Conservation (phyloP, 2,113 vertebrate genomes). For the Uria aalge region DNA sequence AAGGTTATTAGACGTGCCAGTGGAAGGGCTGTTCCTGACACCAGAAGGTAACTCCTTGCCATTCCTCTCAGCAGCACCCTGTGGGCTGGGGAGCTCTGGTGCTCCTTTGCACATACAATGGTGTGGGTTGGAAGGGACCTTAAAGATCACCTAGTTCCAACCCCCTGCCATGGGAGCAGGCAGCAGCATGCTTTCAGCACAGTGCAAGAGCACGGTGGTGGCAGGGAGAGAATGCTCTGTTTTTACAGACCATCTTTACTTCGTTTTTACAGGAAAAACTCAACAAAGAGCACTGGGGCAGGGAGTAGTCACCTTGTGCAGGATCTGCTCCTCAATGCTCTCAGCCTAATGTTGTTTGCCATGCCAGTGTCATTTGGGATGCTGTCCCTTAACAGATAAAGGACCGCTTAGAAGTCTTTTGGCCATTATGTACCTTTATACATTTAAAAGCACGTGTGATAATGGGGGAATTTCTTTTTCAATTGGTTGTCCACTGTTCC, state of each 20-base stretch:
- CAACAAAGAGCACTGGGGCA: background rate
- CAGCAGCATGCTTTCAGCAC: background rate
- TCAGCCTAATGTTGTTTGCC: background rate
- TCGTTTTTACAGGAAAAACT: background rate
- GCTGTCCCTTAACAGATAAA: background rate
- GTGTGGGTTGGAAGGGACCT: no score
- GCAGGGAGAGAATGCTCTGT: background rate
- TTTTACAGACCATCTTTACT: background rate
- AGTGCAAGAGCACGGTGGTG: fast-evolving
- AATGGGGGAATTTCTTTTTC: background rate
- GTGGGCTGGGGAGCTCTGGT: background rate
- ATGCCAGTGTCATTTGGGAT: background rate
- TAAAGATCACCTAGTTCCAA: no score
- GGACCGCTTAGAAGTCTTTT: background rate
- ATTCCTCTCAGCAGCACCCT: background rate
- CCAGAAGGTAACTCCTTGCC: background rate
- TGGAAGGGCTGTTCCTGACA: background rate
- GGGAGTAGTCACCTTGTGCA: background rate
- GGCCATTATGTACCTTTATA: background rate
- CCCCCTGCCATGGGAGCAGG: no score
- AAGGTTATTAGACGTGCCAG: background rate
- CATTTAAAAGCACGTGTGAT: background rate
- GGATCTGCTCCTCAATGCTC: background rate
- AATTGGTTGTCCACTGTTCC: background rate
- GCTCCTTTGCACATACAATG: background rate